A percentile compares a stretch with the other conserved stretches of the same genome.
Conservation (phyloP, 2,888 invertebrate genomes). For the Omphaloscelis lunosa region DNA sequence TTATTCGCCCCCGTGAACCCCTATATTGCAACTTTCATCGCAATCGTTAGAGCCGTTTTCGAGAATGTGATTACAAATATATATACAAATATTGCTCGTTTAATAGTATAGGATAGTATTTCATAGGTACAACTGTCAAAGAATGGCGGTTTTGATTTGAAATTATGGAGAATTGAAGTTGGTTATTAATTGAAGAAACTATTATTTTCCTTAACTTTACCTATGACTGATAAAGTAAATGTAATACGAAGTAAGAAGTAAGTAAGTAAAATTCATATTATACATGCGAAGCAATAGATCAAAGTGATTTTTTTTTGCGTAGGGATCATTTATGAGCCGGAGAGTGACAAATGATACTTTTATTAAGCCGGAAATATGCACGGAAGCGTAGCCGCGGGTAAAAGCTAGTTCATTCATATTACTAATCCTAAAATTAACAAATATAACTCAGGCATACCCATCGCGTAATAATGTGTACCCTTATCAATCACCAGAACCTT, state of each 20-base stretch:
- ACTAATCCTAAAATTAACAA: constrained; percentile 20
- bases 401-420: constrained; percentile 11
- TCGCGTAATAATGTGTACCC: constrained; percentile 60
- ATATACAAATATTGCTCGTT: too few relatives aligned
- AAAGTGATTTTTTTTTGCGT: too few relatives aligned
- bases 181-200: neutral
- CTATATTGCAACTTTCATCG: too few relatives aligned
- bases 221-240: neutral
- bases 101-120: too few relatives aligned
- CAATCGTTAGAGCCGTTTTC: too few relatives aligned
- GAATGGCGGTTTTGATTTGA: neutral
- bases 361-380: neutral
- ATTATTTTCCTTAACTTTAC: neutral
- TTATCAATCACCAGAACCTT: constrained; percentile 65
- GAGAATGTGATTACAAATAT: too few relatives aligned
- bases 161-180: neutral
- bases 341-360: neutral
- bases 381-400: too few relatives aligned
- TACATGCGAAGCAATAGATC: neutral
- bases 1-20: too few relatives aligned
- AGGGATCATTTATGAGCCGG: neutral
- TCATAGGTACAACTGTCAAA: neutral
- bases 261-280: neutral
- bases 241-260: neutral
- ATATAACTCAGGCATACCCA: constrained; percentile 21